phyloP scores from a whole-genome alignment of 2,888 invertebrate species.

The Chromoteleia sp. region DNA sequence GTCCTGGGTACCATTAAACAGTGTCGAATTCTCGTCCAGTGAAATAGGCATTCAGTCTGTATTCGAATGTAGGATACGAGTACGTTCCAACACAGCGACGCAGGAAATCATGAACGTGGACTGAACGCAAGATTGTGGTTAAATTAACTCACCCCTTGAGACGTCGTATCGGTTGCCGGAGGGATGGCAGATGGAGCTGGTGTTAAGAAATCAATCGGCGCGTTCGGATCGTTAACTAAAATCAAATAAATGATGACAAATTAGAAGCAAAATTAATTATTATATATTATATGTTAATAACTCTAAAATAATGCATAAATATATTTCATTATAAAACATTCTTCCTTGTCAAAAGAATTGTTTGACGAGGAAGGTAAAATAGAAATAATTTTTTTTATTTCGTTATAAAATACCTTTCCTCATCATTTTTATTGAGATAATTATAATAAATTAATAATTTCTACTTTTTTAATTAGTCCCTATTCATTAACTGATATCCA shows the following conservation, averaged over 20 bases:
- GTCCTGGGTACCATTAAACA: constrained; percentile 22
- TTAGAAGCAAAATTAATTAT: constrained; percentile 1
- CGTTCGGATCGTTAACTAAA: constrained; percentile 85
- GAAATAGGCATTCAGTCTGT: constrained; percentile 26
- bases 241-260: constrained; percentile 3
- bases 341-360: too few species aligned
- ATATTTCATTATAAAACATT: neutral
- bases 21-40: constrained; percentile 37
- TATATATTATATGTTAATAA: neutral
- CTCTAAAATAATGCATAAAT: neutral
- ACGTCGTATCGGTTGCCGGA: constrained; percentile 75
- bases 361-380: too few species aligned
- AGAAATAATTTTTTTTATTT: too few species aligned
- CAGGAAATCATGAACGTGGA: constrained; percentile 15
- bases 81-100: constrained; percentile 47
- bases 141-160: constrained; percentile 81
- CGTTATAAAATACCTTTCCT: too few species aligned
- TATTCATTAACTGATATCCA: too few species aligned
- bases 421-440: too few species aligned
- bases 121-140: constrained; percentile 43
- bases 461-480: too few species aligned
- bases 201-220: constrained; percentile 87
- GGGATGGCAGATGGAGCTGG: constrained; percentile 80
- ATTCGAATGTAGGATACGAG: constrained; percentile 32
- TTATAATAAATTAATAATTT: too few species aligned